A percentile compares a stretch with the other conserved stretches of the same genome.
Conservation (phyloP, 2,797 vertebrate species). For the Orestias chungarensis region DNA sequence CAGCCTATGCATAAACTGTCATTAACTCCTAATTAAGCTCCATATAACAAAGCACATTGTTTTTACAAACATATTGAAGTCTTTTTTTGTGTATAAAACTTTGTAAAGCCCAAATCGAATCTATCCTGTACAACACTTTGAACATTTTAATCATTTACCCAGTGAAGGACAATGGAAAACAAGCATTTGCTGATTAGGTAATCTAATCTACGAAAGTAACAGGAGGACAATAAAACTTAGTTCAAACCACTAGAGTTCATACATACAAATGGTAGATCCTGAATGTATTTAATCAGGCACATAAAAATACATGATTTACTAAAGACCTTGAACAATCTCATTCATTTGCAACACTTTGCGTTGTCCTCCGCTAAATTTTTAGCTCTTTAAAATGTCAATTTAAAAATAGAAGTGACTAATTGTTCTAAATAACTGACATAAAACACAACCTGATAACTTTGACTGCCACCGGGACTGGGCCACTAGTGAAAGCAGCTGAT, state of each 20-base stretch:
- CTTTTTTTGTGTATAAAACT: neutral
- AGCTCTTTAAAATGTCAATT: neutral
- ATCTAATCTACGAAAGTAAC: neutral
- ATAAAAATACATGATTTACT: neutral
- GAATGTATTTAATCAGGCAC: too few relatives aligned
- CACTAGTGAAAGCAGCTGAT: slow-evolving; percentile 43
- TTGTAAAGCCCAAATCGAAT: neutral
- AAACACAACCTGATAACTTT: neutral
- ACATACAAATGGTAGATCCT: neutral
- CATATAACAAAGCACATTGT: neutral
- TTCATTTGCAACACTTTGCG: neutral
- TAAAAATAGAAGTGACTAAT: neutral
- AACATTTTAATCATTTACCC: neutral
- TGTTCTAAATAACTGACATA: neutral
- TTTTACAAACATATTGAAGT: neutral
- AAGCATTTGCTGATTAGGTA: neutral
- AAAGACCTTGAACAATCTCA: neutral
- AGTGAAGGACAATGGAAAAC: neutral
- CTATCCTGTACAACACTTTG: neutral
- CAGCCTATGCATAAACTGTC: neutral
- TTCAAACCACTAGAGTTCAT: neutral
- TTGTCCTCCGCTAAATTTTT: neutral
- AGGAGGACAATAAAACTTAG: neutral
- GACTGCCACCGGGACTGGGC: slow-evolving; percentile 2
- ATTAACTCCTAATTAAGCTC: neutral